Evolutionary conservation across 2,888 invertebrate species (phyloP).

Genomic region (Ormyrus labotus): DNA sequence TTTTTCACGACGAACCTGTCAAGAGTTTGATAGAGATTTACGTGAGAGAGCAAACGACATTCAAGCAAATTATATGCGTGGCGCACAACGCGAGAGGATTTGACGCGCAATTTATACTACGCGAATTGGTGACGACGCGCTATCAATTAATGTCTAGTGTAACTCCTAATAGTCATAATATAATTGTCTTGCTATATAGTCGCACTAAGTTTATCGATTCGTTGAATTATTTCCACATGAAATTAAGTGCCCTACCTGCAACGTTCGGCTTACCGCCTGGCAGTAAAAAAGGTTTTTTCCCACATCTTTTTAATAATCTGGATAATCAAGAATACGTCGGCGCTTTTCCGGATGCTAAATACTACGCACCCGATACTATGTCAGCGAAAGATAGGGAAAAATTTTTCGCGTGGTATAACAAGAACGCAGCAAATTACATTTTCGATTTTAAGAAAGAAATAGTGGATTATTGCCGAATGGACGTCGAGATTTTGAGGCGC

Average conservation of each 20-base stretch:
- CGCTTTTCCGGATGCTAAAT: no score
- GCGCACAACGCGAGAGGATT: slow-evolving; percentile 50
- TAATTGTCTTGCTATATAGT: slow-evolving; percentile 50
- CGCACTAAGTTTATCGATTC: slow-evolving; percentile 60
- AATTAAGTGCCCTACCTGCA: slow-evolving; percentile 60
- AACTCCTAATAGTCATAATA: slow-evolving; percentile 59
- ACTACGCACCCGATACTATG: background rate
- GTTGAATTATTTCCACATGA: slow-evolving; percentile 53
- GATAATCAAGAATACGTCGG: no score
- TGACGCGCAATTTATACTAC: slow-evolving; percentile 39
- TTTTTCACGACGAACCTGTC: slow-evolving; percentile 51
- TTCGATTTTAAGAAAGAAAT: no score
- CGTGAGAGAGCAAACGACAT: no score
- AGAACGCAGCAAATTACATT: no score
- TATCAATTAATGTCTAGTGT: no score
- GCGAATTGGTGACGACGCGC: no score
- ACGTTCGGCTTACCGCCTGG: slow-evolving; percentile 50
- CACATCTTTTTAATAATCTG: no score
- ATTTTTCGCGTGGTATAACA: no score
- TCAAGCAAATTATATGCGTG: slow-evolving; percentile 23
- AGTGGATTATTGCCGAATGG: no score
- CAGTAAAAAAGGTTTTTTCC: background rate
- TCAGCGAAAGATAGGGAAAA: no score
- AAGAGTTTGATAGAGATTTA: slow-evolving; percentile 32
- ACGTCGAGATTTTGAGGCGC: no score